Conservation (phyloP, 1,140 invertebrate species). For the Harpegnathos saltator region DNA sequence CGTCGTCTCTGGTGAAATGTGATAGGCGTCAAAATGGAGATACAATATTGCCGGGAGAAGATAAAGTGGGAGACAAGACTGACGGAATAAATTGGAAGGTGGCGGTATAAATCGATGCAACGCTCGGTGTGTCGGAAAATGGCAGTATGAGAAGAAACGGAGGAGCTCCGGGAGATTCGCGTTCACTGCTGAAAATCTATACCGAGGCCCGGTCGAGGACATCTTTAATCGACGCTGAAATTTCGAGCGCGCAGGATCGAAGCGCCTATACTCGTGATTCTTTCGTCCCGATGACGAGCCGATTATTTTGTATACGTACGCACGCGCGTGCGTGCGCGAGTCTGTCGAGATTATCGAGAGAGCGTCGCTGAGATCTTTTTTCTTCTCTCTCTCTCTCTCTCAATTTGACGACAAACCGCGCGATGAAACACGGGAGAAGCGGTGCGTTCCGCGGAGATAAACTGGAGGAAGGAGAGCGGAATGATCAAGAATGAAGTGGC, state of each 20-base stretch:
- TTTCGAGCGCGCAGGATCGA: not conserved
- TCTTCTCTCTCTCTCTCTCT: not conserved
- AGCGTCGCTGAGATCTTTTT: not conserved
- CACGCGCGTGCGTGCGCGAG: too few species aligned
- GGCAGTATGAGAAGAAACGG: constrained; percentile 6
- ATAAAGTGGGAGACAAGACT: constrained; percentile 30
- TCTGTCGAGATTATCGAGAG: too few species aligned
- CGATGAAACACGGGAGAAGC: not conserved
- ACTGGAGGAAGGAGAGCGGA: not conserved
- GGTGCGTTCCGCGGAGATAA: not conserved
- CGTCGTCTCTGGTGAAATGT: not conserved
- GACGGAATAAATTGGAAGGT: constrained; percentile 36
- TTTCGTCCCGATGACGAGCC: too few species aligned
- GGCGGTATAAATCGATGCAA: constrained; percentile 33
- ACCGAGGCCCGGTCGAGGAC: not conserved
- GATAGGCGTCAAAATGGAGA: constrained; percentile 1
- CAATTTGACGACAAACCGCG: not conserved
- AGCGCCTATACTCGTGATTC: too few species aligned
- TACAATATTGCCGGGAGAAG: constrained; percentile 7
- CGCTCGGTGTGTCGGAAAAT: too few species aligned
- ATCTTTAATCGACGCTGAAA: not conserved
- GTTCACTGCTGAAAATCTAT: not conserved
- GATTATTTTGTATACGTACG: too few species aligned
- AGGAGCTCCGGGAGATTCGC: constrained; percentile 11
- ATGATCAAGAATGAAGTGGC: not conserved